These are phyloP conservation scores for Chionoecetes opilio DNA, from an alignment of 1,140 invertebrate genomes.

Conservation along the genomic window DNA sequence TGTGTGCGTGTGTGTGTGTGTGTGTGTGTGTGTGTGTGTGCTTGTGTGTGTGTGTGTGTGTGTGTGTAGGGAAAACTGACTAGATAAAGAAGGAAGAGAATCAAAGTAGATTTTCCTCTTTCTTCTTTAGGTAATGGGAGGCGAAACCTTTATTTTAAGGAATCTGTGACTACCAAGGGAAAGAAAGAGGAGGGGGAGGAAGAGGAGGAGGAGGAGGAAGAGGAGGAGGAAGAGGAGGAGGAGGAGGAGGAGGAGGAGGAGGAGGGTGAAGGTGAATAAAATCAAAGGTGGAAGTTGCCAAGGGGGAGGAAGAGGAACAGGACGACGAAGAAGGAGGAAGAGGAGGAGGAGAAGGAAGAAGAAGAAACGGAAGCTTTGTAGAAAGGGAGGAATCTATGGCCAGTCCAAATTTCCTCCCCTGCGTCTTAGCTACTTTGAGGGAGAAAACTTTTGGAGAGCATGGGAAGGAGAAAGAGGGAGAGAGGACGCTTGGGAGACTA, in stretches of 20 bases:
- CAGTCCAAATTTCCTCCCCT: constrained; percentile 6
- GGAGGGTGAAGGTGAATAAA: neutral
- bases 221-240: neutral
- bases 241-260: neutral
- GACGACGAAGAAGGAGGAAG: neutral
- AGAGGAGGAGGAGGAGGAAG: neutral
- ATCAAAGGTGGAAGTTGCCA: neutral
- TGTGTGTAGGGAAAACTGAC: neutral
- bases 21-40: neutral
- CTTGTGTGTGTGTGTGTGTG: neutral
- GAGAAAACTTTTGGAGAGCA: neutral
- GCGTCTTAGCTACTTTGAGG: neutral
- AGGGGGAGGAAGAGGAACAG: neutral
- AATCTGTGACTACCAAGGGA: neutral
- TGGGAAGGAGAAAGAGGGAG: neutral
- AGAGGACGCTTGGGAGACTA: neutral
- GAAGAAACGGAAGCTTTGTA: neutral
- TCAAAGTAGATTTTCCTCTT: neutral
- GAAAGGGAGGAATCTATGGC: neutral
- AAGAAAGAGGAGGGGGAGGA: neutral
- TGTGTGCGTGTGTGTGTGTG: neutral
- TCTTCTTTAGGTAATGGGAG: neutral
- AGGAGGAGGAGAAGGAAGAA: neutral
- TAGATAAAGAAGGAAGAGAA: neutral
- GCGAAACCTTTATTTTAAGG: neutral